Conservation (phyloP, 2,797 vertebrate species). For the Carduelis carduelis region DNA sequence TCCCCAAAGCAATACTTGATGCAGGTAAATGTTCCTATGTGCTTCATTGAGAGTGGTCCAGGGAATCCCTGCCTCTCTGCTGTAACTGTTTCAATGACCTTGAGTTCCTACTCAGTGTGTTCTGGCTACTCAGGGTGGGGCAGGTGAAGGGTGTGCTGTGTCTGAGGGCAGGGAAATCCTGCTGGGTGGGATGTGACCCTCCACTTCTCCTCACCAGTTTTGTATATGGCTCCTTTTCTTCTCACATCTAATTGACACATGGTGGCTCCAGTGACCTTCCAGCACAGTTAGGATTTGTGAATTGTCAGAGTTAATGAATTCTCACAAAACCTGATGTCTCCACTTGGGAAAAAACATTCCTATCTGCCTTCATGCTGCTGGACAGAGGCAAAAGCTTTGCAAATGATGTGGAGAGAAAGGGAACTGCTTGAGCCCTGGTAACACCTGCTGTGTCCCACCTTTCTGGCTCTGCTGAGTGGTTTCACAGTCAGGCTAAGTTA, state of each 20-base stretch:
- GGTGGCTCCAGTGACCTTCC: fast-evolving
- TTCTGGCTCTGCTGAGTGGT: not conserved
- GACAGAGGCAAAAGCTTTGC: not conserved
- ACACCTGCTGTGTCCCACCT: fast-evolving
- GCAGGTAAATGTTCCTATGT: not conserved
- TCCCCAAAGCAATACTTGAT: not conserved
- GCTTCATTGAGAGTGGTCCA: not conserved
- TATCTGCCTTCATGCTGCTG: not conserved
- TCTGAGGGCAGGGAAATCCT: not conserved
- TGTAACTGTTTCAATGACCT: not conserved
- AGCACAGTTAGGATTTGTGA: not conserved
- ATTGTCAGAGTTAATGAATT: not conserved
- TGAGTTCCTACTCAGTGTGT: not conserved
- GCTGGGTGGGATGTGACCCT: not conserved
- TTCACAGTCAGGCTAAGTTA: not conserved
- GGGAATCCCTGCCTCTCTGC: not conserved
- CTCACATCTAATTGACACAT: fast-evolving
- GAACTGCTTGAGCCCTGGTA: not conserved
- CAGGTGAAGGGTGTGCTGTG: not conserved
- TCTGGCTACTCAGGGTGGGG: fast-evolving
- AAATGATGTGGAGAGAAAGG: not conserved
- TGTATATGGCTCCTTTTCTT: fast-evolving
- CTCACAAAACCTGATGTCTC: not conserved
- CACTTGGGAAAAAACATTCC: not conserved
- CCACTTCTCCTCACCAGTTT: not conserved